A percentile compares a stretch with the other conserved stretches of the same genome.
Evolutionary conservation across 2,888 invertebrate genomes (phyloP).

Genomic region (Hydropsyche betteni): DNA sequence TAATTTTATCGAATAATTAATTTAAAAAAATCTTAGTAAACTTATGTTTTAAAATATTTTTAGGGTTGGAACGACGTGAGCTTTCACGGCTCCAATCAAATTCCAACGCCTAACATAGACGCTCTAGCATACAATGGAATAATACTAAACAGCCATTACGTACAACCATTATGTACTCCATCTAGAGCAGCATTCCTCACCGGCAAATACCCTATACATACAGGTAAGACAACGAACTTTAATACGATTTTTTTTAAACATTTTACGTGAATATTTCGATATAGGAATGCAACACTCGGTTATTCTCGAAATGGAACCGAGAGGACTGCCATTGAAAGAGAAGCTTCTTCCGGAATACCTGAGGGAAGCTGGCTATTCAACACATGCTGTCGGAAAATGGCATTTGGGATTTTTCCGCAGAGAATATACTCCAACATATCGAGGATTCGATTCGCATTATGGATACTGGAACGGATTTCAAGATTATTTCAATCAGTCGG

Average conservation of each 20-base stretch:
- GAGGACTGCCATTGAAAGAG: slow-evolving; percentile 74
- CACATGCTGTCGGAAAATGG: slow-evolving; percentile 92
- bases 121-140: slow-evolving; percentile 85
- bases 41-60: slow-evolving; percentile 10
- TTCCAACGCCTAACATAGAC: slow-evolving; percentile 91
- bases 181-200: slow-evolving; percentile 84
- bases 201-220: slow-evolving; percentile 87
- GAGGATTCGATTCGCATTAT: slow-evolving; percentile 83
- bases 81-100: slow-evolving; percentile 88
- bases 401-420: slow-evolving; percentile 81
- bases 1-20: neutral
- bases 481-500: slow-evolving; percentile 78
- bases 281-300: slow-evolving; percentile 78
- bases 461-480: slow-evolving; percentile 81
- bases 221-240: slow-evolving; percentile 64
- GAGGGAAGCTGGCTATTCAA: slow-evolving; percentile 78
- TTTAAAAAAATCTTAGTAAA: too few species aligned
- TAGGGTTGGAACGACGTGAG: slow-evolving; percentile 94
- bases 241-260: neutral
- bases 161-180: slow-evolving; percentile 86
- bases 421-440: slow-evolving; percentile 75
- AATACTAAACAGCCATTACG: slow-evolving; percentile 86
- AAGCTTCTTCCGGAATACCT: slow-evolving; percentile 75
- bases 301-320: slow-evolving; percentile 73
- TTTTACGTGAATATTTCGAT: too few species aligned